These are phyloP conservation scores for Phylloscopus trochilus DNA, from an alignment of 2,113 vertebrate species.

Conservation along the genomic window DNA sequence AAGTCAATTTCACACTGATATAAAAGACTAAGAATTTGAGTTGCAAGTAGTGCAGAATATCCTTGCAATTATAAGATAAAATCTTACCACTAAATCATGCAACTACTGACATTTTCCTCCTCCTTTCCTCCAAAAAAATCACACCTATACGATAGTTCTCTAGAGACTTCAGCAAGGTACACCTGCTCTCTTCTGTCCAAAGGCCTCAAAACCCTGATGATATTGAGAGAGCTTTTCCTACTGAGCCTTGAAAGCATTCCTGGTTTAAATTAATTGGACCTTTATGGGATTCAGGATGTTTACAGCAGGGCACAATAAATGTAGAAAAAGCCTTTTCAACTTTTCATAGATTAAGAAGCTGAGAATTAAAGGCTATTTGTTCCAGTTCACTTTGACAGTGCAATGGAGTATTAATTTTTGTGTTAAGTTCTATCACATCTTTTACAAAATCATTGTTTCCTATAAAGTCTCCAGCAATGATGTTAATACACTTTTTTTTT, in stretches of 20 bases:
- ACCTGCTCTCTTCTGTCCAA: not conserved
- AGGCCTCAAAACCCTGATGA: not conserved
- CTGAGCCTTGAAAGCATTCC: not conserved
- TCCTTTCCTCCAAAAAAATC: not conserved
- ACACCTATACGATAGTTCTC: not conserved
- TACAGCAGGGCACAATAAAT: not conserved
- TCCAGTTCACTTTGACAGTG: not conserved
- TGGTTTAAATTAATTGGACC: not conserved
- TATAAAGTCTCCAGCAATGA: slow-evolving; percentile 90
- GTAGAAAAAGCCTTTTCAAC: not conserved
- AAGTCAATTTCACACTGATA: not conserved
- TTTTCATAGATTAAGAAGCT: not conserved
- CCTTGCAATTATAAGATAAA: not conserved
- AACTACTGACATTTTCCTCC: not conserved
- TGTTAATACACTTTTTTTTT: slow-evolving; percentile 75
- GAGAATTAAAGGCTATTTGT: not conserved
- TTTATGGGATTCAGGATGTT: not conserved
- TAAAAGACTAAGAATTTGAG: not conserved
- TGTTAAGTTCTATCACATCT: slow-evolving; percentile 82
- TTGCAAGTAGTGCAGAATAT: not conserved
- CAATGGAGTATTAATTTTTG: slow-evolving; percentile 45
- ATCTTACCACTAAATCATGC: not conserved
- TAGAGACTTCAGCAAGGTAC: not conserved
- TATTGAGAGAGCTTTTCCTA: not conserved
- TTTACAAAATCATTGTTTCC: slow-evolving; percentile 75